A percentile compares a stretch with the other conserved stretches of the same genome.
These are phyloP conservation scores for Oxystoma pomonae DNA, from an alignment of 2,888 invertebrate genomes.

Conservation along the genomic window DNA sequence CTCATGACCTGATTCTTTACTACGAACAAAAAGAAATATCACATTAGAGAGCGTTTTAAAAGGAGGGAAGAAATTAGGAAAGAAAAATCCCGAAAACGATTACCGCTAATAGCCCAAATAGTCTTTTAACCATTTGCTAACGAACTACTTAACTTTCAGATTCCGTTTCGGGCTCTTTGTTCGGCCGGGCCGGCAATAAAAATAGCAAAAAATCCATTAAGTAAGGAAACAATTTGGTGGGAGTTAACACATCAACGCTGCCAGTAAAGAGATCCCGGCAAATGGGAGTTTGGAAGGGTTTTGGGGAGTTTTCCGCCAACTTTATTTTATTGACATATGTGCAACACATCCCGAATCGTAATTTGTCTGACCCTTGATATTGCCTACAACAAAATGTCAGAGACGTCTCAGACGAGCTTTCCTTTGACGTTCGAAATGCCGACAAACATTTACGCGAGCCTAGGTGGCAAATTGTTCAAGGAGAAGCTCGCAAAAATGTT, in stretches of 20 bases:
- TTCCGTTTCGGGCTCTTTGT: background rate
- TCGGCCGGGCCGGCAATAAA: conserved; percentile 11
- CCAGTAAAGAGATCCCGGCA: conserved; percentile 32
- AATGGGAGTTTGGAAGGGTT: background rate
- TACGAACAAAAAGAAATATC: too few relatives aligned
- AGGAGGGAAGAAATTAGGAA: background rate
- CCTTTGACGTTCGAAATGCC: too few relatives aligned
- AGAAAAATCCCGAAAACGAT: background rate
- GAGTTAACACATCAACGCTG: conserved; percentile 47
- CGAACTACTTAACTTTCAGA: background rate
- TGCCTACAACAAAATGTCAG: too few relatives aligned
- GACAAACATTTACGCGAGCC: too few relatives aligned
- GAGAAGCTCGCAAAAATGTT: too few relatives aligned
- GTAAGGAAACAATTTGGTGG: conserved; percentile 46
- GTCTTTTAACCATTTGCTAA: background rate
- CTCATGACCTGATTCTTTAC: too few relatives aligned
- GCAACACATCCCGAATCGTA: too few relatives aligned
- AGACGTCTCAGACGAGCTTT: too few relatives aligned
- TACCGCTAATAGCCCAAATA: background rate
- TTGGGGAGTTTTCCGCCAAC: background rate
- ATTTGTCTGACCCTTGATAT: too few relatives aligned
- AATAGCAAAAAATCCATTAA: conserved; percentile 38
- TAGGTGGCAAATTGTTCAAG: too few relatives aligned
- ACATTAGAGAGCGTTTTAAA: too few relatives aligned
- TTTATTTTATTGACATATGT: background rate